Base-by-base conservation (phyloP, 1,140 invertebrate species). In the Teleopsis dalmanni region DNA sequence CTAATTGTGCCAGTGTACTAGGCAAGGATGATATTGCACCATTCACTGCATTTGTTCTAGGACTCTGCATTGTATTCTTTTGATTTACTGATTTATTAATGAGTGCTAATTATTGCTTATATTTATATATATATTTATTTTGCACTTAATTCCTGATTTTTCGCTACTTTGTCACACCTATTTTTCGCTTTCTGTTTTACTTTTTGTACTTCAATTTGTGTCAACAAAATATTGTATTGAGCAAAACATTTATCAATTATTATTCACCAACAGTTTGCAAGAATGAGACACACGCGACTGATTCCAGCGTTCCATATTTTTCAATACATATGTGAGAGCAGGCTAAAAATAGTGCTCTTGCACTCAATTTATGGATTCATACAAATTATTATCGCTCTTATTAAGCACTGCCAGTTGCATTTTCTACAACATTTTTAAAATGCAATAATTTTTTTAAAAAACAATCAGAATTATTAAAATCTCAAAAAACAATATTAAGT, bases 1-100 rank as follows among this genome's bases (percentile, higher is more conserved):
- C 63, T 45, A 66, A 54, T 34, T 66, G 64, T 48, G 64, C 64
- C 56, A 66, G 44, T 55, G 64, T 66, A 58, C 63, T 66, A 46
- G 64, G 64, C 48, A 66, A 57, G 47, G 64, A 64, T 41, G 60
- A 62, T 33, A 66, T 66, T 48, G 64, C 64, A 52, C 49, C 55
- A 56, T 55, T 57, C 50, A 58, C 57, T 43, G 56, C 61, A 55
- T 65, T 67, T 52, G 64, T 53, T 53, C 64, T 59, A 60, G 64
- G 63, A 62, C 64, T 67, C 57, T 66, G 67, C 64, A 66, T 66
- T 61, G 55, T 50, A 14, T 22, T 53, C 9, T 36, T n/a, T 33
- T 46, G 10, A 13, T 33, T 33, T 22, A 9, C 10, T 46, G 21
- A n/a, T 6, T 35, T n/a, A n/a, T n/a, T n/a, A n/a, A n/a, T n/a